A percentile compares a stretch with the other conserved stretches of the same genome.
These are phyloP conservation scores for Hemaris fuciformis DNA, from an alignment of 2,888 invertebrate genomes.

Conservation along the genomic window DNA sequence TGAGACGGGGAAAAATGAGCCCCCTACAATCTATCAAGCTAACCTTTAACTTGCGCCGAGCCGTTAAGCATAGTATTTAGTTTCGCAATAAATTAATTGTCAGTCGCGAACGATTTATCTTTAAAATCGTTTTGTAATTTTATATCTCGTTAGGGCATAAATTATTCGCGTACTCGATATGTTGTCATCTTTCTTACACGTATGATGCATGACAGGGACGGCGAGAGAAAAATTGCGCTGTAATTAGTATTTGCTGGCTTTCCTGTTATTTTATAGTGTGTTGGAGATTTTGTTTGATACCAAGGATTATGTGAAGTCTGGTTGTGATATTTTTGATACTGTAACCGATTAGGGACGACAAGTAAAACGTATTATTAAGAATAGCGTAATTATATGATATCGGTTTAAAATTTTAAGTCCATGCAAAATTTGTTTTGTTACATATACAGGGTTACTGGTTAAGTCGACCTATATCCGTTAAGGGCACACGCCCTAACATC, in stretches of 20 bases:
- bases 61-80: slow-evolving; percentile 18
- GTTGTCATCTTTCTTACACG: not conserved
- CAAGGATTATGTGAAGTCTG: too few species aligned
- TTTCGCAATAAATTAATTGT: slow-evolving; percentile 26
- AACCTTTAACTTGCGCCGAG: slow-evolving; percentile 1
- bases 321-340: too few species aligned
- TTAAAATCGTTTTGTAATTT: slow-evolving; percentile 7
- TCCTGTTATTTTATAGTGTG: not conserved
- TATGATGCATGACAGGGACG: not conserved
- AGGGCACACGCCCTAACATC: too few species aligned
- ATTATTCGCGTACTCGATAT: not conserved
- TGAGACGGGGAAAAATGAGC: not conserved
- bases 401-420: too few species aligned
- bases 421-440: too few species aligned
- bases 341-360: too few species aligned
- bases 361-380: too few species aligned
- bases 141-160: not conserved
- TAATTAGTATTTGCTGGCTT: not conserved
- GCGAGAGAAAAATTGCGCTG: not conserved
- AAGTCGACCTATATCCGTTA: too few species aligned
- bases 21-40: not conserved
- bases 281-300: not conserved
- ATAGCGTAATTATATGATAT: too few species aligned
- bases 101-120: slow-evolving; percentile 14
- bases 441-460: too few species aligned